These are phyloP conservation scores for Embiotoca jacksoni DNA, from an alignment of 2,113 vertebrate genomes.

Conservation along the genomic window DNA sequence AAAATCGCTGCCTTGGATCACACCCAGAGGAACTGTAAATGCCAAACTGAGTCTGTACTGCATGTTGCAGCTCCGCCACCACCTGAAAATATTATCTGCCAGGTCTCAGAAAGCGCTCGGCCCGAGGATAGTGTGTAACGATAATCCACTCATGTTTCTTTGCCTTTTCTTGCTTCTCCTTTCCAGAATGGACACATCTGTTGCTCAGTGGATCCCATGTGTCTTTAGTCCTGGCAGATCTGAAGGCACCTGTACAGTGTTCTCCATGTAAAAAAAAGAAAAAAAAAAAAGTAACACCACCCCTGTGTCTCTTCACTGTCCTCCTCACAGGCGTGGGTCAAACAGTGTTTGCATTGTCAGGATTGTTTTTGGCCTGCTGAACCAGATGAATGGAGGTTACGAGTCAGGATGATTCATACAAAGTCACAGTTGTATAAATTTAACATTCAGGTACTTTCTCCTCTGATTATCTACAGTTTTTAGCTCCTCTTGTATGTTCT, in stretches of 20 bases:
- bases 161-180: conserved; percentile 48
- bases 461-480: conserved; percentile 32
- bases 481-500: conserved; percentile 36
- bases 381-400: conserved; percentile 52
- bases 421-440: conserved; percentile 33
- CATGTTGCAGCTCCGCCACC: conserved; percentile 1
- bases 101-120: conserved; percentile 35
- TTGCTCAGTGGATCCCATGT: conserved; percentile 99
- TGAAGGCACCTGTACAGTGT: conserved; percentile 83
- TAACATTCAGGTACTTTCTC: conserved; percentile 59
- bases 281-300: conserved; percentile 52
- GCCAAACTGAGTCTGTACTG: conserved; percentile 44
- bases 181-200: conserved; percentile 96
- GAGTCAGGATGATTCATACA: conserved; percentile 29
- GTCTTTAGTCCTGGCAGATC: conserved; percentile 93
- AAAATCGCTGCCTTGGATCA: conserved; percentile 46
- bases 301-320: conserved; percentile 63
- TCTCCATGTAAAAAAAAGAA: conserved; percentile 74
- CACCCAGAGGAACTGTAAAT: conserved; percentile 59
- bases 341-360: conserved; percentile 53
- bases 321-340: conserved; percentile 64
- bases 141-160: conserved; percentile 39
- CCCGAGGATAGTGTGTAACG: conserved; percentile 31
- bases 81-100: conserved; percentile 40
- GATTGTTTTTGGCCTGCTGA: conserved; percentile 50